A percentile compares a stretch with the other conserved stretches of the same genome.
Evolutionary conservation across 2,113 vertebrate species (phyloP).

Genomic region (Pipa parva): DNA sequence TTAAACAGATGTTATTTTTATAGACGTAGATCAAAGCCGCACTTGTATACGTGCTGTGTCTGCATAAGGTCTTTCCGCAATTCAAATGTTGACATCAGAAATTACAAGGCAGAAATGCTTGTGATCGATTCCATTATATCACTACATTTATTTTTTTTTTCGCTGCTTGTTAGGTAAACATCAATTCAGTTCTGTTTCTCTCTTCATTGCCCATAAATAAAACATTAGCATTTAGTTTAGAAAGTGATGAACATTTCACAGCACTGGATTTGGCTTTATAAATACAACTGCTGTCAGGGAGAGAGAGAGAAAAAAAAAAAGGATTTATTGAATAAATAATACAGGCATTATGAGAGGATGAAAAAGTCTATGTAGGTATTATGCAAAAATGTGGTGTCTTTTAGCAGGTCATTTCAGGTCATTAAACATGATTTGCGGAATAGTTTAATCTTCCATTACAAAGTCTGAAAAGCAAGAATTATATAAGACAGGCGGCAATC

Average conservation of each 20-base stretch:
- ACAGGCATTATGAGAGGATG: conserved; percentile 67
- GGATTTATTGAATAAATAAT: conserved; percentile 84
- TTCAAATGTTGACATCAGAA: conserved; percentile 86
- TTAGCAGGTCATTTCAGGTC: conserved; percentile 63
- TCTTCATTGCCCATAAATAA: conserved; percentile 82
- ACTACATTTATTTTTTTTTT: conserved; percentile 79
- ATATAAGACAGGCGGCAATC: conserved; percentile 17
- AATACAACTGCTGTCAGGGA: conserved; percentile 82
- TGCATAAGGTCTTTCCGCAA: conserved; percentile 80
- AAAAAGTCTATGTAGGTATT: conserved; percentile 67
- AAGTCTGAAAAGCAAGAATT: not conserved
- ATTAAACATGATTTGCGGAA: conserved; percentile 41
- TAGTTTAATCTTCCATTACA: conserved; percentile 34
- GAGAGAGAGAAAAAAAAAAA: conserved; percentile 65
- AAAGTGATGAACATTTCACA: conserved; percentile 84
- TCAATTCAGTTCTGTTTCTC: conserved; percentile 74
- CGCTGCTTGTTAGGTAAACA: conserved; percentile 80
- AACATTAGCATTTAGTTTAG: conserved; percentile 80
- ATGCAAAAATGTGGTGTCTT: conserved; percentile 63
- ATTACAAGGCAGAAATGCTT: conserved; percentile 75
- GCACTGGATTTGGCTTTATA: conserved; percentile 73
- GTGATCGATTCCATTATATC: conserved; percentile 73
- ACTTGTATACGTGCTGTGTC: conserved; percentile 76
- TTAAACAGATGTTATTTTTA: conserved; percentile 99
- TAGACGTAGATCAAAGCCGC: conserved; percentile 84